Conservation (phyloP, 1,140 invertebrate genomes). For the Formica selysi region DNA sequence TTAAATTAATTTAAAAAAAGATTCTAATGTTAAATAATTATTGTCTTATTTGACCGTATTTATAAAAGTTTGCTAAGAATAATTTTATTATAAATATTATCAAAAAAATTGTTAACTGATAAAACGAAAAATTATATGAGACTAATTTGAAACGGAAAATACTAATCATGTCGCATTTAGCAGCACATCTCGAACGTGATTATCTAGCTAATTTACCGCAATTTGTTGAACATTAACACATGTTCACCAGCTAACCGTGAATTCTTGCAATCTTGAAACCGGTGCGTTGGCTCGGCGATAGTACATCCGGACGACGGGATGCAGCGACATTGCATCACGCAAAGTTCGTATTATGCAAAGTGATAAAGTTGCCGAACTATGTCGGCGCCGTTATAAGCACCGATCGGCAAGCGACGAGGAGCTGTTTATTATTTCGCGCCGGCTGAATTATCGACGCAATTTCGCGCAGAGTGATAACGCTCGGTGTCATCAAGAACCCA, state of each 20-base stretch:
- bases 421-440: slow-evolving; percentile 43
- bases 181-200: slow-evolving; percentile 23
- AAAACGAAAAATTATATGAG: not conserved
- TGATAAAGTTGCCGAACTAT: slow-evolving; percentile 30
- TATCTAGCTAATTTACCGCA: slow-evolving; percentile 28
- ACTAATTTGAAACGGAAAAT: not conserved
- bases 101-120: not conserved
- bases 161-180: slow-evolving; percentile 5
- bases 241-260: not conserved
- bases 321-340: slow-evolving; percentile 32
- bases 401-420: not conserved
- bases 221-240: slow-evolving; percentile 17
- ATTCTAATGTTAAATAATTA: not conserved
- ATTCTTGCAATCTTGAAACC: not conserved
- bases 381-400: not conserved
- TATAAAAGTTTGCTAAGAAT: not conserved
- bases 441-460: slow-evolving; percentile 51
- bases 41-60: not conserved
- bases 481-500: not conserved
- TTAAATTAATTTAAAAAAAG: too few species aligned
- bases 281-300: not conserved
- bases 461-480: slow-evolving; percentile 24
- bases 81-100: not conserved
- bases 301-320: not conserved
- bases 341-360: slow-evolving; percentile 45